Evolutionary conservation across 1,140 invertebrate species (phyloP), one percentile per base, ranked within the genome.

Genomic region (Drosophila leontia): DNA sequence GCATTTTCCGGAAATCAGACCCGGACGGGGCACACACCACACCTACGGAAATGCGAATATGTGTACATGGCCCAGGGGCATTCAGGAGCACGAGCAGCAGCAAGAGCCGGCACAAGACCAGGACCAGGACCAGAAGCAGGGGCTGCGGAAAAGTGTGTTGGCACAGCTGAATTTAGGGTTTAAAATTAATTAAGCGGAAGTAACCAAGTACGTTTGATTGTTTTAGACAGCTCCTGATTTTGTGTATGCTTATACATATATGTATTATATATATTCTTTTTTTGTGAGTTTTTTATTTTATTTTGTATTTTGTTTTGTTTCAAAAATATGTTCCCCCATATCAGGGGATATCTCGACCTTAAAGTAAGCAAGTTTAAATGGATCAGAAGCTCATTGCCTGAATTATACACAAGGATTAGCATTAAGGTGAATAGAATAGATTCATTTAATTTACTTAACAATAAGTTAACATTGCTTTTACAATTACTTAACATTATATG

Each of bases 101-200:
- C 75, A 63, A 61, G 78, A 71, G 67, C 69, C 47, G 59, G 75
- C 67, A 50, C 74, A 32, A 55, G 26, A 34, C 8, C 75, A 71
- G 65, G 78, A 76, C 56, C 69, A 51, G 59, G 62, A 76, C 53
- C 69, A 51, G 59, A 59, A 72, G 71, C 62, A 56, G 63, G 78
- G 82, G 67, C 61, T 68, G 69, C 55, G 77, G 71, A 53, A 80
- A 63, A 70, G 34, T 76, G 60, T 80, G 78, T 84, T 85, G 78
- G 74, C 70, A 79, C 83, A 86, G 75, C 80, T 59, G 80, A 88
- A 67, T 87, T 77, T 80, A 59, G 83, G 83, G 83, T 83, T 87
- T 83, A 74, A 87, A 87, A 88, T 87, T 87, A 87, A 87, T 87
- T 87, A 87, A 88, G 83, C 84, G 83, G 83, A 87, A 87, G 80